Evolutionary conservation across 1,140 invertebrate genomes (phyloP).

Genomic region (Lepidurus packardi): DNA sequence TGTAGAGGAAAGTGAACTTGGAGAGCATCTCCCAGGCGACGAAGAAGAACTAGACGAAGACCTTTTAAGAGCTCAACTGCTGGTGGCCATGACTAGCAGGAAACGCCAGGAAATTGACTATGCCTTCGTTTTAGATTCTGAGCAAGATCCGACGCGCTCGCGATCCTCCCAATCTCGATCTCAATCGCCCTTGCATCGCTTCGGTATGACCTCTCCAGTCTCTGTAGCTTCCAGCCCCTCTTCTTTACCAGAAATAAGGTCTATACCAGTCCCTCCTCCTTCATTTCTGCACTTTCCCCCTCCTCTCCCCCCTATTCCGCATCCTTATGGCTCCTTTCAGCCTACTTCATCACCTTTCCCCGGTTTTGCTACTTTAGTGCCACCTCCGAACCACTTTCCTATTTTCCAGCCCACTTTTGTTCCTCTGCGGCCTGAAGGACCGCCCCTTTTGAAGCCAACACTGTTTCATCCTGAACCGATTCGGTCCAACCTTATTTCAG

Average conservation of each 20-base stretch:
- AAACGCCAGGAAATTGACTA: not conserved
- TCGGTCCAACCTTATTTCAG: not conserved
- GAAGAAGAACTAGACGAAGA: not conserved
- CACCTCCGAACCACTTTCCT: not conserved
- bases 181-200: not conserved
- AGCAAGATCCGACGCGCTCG: not conserved
- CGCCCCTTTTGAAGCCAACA: not conserved
- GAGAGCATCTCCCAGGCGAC: not conserved
- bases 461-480: not conserved
- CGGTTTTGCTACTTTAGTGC: not conserved
- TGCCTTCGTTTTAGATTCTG: not conserved
- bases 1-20: not conserved
- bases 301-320: not conserved
- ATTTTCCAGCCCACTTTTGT: not conserved
- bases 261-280: no score
- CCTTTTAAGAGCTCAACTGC: conserved; percentile 2
- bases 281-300: not conserved
- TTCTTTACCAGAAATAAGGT: no score
- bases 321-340: not conserved
- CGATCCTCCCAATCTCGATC: not conserved
- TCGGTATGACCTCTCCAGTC: not conserved
- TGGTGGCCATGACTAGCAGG: not conserved
- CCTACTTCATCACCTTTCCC: not conserved
- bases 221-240: not conserved
- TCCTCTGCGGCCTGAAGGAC: not conserved